phyloP scores from a whole-genome alignment of 2,113 vertebrate genomes.

The Gavialis gangeticus region DNA sequence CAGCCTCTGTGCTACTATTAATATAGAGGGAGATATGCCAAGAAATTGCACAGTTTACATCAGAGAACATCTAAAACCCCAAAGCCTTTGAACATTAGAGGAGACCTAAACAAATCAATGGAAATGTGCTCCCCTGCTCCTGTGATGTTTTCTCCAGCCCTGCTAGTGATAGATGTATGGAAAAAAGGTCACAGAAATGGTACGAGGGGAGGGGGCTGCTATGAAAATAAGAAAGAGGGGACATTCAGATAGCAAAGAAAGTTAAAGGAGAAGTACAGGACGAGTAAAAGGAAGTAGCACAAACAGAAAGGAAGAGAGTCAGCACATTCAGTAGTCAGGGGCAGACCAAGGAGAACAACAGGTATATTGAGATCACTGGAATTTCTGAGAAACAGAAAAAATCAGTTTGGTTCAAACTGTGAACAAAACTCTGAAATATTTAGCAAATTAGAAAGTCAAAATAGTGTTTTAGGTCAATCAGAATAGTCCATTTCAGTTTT shows the following conservation, averaged over 20 bases:
- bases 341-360: constrained; percentile 29
- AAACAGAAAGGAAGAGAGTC: constrained; percentile 5
- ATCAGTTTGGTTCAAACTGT: constrained; percentile 36
- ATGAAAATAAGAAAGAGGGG: neutral
- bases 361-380: constrained; percentile 58
- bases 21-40: neutral
- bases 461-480: too few relatives aligned
- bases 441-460: too few relatives aligned
- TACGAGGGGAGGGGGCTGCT: neutral
- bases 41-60: neutral
- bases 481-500: too few relatives aligned
- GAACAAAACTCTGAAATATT: too few relatives aligned
- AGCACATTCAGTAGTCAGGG: constrained; percentile 32
- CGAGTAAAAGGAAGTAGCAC: constrained; percentile 20
- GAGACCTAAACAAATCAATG: neutral
- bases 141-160: neutral
- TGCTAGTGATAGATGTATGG: neutral
- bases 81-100: neutral
- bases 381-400: constrained; percentile 62
- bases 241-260: neutral
- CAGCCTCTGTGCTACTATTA: neutral
- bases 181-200: neutral
- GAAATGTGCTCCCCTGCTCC: neutral
- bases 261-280: neutral
- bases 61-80: neutral